Percentiles rank a stretch among this genome's conserved stretches.
Conservation (phyloP, 2,797 vertebrate species). For the Lepilemur ruficaudatus region DNA sequence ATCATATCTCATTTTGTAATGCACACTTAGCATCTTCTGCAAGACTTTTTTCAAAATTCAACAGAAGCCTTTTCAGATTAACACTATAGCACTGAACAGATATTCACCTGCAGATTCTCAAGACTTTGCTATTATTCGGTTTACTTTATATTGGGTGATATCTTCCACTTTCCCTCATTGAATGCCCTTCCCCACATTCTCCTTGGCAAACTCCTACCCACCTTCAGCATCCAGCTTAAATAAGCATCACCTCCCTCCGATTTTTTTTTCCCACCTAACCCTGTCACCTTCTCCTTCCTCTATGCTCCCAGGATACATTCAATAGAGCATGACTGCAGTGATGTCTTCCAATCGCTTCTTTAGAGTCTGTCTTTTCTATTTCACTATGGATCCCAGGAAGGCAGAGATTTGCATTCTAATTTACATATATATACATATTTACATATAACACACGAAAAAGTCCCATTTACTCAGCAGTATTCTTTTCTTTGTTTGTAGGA, state of each 20-base stretch:
- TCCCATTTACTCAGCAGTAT: not conserved
- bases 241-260: not conserved
- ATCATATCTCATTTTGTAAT: not conserved
- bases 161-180: not conserved
- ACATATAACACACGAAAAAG: not conserved
- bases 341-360: not conserved
- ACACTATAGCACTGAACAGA: not conserved
- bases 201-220: slow-evolving; percentile 8
- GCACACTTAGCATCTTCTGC: not conserved
- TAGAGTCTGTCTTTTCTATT: not conserved
- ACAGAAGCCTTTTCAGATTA: not conserved
- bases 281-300: not conserved
- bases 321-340: not conserved
- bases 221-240: not conserved
- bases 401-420: not conserved
- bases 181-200: not conserved
- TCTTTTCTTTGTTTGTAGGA: not conserved
- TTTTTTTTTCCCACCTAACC: not conserved
- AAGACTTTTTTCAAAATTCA: not conserved
- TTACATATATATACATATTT: not conserved
- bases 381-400: not conserved
- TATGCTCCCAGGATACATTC: not conserved
- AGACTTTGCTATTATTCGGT: not conserved
- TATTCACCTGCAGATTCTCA: not conserved
- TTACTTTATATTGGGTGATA: not conserved